These are phyloP conservation scores for Caranx ignobilis DNA, from an alignment of 2,113 vertebrate species.

Conservation along the genomic window DNA sequence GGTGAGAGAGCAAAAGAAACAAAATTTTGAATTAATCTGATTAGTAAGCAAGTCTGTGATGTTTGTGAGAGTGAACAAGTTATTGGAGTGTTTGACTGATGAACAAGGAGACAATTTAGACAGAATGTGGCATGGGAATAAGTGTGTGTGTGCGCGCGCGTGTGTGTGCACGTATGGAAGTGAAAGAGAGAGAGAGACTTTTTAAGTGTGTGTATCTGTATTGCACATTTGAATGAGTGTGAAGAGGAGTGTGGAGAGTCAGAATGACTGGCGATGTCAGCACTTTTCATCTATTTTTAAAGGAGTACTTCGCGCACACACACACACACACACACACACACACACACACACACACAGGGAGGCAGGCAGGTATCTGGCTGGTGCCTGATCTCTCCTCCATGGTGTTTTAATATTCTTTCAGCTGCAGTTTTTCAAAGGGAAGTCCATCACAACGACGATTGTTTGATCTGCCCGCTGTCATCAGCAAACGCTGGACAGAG, in stretches of 20 bases:
- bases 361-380: conserved; percentile 42
- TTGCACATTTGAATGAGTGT: conserved; percentile 46
- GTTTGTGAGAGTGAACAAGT: conserved; percentile 27
- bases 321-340: conserved; percentile 7
- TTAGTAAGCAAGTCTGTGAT: conserved; percentile 9
- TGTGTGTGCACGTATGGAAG: conserved; percentile 8
- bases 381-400: conserved; percentile 32
- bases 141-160: conserved; percentile 6
- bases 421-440: conserved; percentile 69
- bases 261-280: conserved; percentile 61
- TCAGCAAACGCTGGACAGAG: conserved; percentile 23
- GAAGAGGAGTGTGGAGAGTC: conserved; percentile 25
- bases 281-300: conserved; percentile 76
- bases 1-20: not conserved
- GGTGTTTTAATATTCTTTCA: conserved; percentile 69
- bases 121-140: not conserved
- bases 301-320: conserved; percentile 24
- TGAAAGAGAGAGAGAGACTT: conserved; percentile 1
- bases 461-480: conserved; percentile 68
- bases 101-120: conserved; percentile 7
- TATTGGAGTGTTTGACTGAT: conserved; percentile 37
- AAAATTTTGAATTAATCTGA: conserved; percentile 34
- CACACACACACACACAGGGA: conserved; percentile 1
- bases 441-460: conserved; percentile 49
- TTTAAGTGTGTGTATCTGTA: conserved; percentile 24